Evolutionary conservation across 2,888 invertebrate species (phyloP).

Genomic region (Ashinkailepas kermadecensis): DNA sequence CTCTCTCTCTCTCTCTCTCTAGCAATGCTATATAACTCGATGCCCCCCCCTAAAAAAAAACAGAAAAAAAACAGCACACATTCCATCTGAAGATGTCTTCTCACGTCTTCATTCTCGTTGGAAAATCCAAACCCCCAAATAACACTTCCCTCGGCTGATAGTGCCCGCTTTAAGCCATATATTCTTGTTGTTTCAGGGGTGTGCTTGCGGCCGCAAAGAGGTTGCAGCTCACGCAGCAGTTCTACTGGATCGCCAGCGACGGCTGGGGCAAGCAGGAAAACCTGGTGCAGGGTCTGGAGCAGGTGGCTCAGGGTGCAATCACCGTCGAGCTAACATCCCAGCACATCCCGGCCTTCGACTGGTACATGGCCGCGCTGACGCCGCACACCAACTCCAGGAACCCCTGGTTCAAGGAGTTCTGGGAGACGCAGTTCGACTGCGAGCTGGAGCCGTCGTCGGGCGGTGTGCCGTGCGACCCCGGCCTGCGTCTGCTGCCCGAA

Average conservation of each 20-base stretch:
- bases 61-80: too few relatives aligned
- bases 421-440: constrained; percentile 63
- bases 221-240: constrained; percentile 47
- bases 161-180: too few relatives aligned
- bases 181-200: constrained; percentile 40
- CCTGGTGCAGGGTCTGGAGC: constrained; percentile 56
- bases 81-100: too few relatives aligned
- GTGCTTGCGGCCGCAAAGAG: constrained; percentile 54
- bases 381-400: constrained; percentile 54
- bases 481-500: constrained; percentile 44
- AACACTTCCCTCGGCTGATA: too few relatives aligned
- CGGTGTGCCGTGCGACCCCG: constrained; percentile 42
- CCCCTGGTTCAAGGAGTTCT: constrained; percentile 68
- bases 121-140: too few relatives aligned
- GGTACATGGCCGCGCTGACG: constrained; percentile 57
- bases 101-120: too few relatives aligned
- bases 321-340: constrained; percentile 54
- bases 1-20: too few relatives aligned
- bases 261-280: constrained; percentile 61
- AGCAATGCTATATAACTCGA: too few relatives aligned
- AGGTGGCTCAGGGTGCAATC: constrained; percentile 62
- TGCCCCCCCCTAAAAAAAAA: too few relatives aligned
- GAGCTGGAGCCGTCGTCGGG: not conserved
- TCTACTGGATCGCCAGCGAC: constrained; percentile 60
- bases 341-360: constrained; percentile 50